Evolutionary conservation across 2,888 invertebrate species (phyloP).

Genomic region (Matsumyia berberina): DNA sequence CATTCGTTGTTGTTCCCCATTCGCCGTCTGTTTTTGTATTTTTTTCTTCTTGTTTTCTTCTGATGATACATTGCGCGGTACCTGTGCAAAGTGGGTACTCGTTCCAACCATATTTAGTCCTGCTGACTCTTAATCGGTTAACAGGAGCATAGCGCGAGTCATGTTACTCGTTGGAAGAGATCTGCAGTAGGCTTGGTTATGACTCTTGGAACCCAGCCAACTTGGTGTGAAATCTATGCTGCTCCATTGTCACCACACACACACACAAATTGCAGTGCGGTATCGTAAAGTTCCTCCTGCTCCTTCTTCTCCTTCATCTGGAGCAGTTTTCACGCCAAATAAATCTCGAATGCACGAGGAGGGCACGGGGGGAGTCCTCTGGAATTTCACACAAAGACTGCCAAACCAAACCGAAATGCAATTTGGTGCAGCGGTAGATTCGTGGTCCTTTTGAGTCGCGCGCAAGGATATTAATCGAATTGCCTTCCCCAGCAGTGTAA

Average conservation of each 20-base stretch:
- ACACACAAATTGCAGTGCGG: constrained; percentile 20
- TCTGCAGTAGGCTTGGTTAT: constrained; percentile 12
- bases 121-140: constrained; percentile 41
- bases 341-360: constrained; percentile 32
- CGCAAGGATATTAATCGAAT: constrained; percentile 51
- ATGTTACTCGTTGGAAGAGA: not conserved
- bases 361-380: constrained; percentile 12
- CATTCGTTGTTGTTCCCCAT: constrained; percentile 74
- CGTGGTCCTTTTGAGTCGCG: not conserved
- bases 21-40: constrained; percentile 20
- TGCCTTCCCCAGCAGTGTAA: not conserved
- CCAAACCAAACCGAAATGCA: constrained; percentile 38
- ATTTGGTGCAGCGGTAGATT: constrained; percentile 64
- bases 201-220: constrained; percentile 47
- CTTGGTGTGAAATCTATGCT: constrained; percentile 39
- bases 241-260: constrained; percentile 57
- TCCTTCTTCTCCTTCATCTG: constrained; percentile 22
- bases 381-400: constrained; percentile 8
- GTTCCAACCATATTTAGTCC: constrained; percentile 50
- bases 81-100: constrained; percentile 38
- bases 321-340: constrained; percentile 45
- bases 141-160: constrained; percentile 43
- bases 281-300: constrained; percentile 19
- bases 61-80: constrained; percentile 38
- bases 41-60: constrained; percentile 22